A percentile compares a stretch with the other conserved stretches of the same genome.
Evolutionary conservation across 2,888 invertebrate genomes (phyloP).

Genomic region (Thereva unica): DNA sequence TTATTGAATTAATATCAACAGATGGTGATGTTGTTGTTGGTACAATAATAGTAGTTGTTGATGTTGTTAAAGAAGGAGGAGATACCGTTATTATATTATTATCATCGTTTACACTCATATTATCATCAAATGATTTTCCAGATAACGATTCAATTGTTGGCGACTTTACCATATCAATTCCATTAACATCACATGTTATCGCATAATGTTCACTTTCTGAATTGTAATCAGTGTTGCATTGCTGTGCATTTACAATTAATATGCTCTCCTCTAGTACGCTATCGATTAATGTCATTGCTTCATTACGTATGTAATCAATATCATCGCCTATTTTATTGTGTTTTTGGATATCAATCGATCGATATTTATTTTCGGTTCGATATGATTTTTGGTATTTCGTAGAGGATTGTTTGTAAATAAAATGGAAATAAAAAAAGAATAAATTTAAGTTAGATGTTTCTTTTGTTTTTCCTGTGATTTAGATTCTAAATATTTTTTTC

Average conservation of each 20-base stretch:
- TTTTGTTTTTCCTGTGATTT: not conserved
- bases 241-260: constrained; percentile 52
- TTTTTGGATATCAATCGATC: not conserved
- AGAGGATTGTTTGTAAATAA: not conserved
- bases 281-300: constrained; percentile 56
- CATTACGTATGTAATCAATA: constrained; percentile 50
- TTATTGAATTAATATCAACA: constrained; percentile 18
- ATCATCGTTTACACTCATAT: constrained; percentile 55
- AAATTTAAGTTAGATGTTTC: not conserved
- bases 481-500: not conserved
- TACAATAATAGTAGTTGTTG: constrained; percentile 22
- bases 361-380: too few relatives aligned
- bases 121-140: constrained; percentile 57
- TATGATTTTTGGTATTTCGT: not conserved
- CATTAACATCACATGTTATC: constrained; percentile 56
- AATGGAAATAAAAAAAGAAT: not conserved
- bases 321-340: constrained; percentile 9
- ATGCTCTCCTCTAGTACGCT: constrained; percentile 56
- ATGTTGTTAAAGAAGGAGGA: constrained; percentile 25
- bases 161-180: constrained; percentile 56
- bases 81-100: constrained; percentile 39
- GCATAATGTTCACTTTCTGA: constrained; percentile 58
- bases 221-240: constrained; percentile 46
- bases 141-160: constrained; percentile 58
- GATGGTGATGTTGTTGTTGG: constrained; percentile 33